Evolutionary conservation across 2,113 vertebrate species (phyloP), one percentile per base, ranked within the genome.

Genomic region (Ariopsis seemanni): DNA sequence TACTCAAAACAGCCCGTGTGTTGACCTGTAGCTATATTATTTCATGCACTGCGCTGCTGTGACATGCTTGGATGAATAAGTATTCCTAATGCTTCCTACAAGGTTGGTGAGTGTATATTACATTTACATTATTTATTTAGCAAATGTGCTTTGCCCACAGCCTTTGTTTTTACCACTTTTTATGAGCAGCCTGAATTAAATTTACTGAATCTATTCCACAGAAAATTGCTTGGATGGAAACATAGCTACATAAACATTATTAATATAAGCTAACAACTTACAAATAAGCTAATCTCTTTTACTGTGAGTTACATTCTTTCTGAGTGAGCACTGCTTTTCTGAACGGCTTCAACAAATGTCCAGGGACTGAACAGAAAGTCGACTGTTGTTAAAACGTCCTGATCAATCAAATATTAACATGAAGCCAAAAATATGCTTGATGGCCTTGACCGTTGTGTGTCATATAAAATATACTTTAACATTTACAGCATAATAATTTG

Each of bases 401-500:
- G 71, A 65, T 84, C 69, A 67, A 50, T 74, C 20, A 63, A 53
- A 17, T 30, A 78, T 27, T 20, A 67, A 74, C 42, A 55, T 42
- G 25, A 74, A 27, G 27, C 27, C 0, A 27, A 65, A 60, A 48
- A 60, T 60, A 78, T 78, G 85, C 22, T 75, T 81, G 10, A 60
- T 1, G 65, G 58, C 34, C 67, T 84, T 48, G 74, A 34, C 65
- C 86, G 75, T 85, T 52, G 69, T 87, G 84, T 89, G 84, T 89
- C 86, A 88, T 91, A 91, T 88, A 91, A 93, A 93, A 93, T 91
- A 92, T 91, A 85, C 82, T 90, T 86, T 87, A 91, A 94, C 94
- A 92, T 93, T 92, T 92, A 94, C 91, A 87, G 81, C 78, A 88
- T 83, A 93, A 90, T 85, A 11, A 90, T 90, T 89, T 87, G 89